A percentile compares a stretch with the other conserved stretches of the same genome.
These are phyloP conservation scores for Cyprinodon tularosa DNA, from an alignment of 2,113 vertebrate species.

Conservation along the genomic window DNA sequence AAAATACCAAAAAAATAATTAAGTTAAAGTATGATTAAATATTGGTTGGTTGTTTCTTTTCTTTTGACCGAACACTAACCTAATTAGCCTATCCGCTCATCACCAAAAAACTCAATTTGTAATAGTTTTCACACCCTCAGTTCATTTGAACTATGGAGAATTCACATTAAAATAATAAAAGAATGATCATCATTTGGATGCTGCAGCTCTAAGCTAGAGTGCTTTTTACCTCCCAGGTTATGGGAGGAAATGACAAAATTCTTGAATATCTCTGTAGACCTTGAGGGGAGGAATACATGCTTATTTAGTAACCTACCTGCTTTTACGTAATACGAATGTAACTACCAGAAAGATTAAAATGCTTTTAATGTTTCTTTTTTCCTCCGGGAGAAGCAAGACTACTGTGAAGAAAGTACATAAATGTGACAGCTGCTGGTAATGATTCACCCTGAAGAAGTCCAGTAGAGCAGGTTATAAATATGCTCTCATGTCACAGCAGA, in stretches of 20 bases:
- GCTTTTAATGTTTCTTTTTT: not conserved
- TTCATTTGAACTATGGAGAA: too few relatives aligned
- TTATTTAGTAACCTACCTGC: not conserved
- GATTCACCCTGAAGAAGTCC: slow-evolving; percentile 16
- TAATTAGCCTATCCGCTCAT: too few relatives aligned
- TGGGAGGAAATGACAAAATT: not conserved
- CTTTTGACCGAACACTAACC: too few relatives aligned
- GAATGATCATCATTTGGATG: not conserved
- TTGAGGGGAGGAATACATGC: slow-evolving; percentile 1
- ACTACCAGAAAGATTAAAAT: slow-evolving; percentile 17
- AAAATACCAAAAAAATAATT: too few relatives aligned
- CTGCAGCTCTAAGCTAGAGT: not conserved
- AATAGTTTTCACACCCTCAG: too few relatives aligned
- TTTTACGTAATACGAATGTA: slow-evolving; percentile 9
- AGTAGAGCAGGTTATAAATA: slow-evolving; percentile 29
- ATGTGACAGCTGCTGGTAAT: slow-evolving; percentile 13
- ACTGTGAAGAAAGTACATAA: slow-evolving; percentile 17
- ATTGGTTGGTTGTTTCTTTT: too few relatives aligned
- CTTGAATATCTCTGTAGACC: not conserved
- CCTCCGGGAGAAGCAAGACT: slow-evolving; percentile 8
- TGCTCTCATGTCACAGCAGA: slow-evolving; percentile 17
- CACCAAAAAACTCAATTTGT: too few relatives aligned
- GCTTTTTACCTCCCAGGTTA: not conserved
- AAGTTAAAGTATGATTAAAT: too few relatives aligned
- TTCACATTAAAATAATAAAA: too few relatives aligned